phyloP scores from a whole-genome alignment of 2,888 invertebrate genomes.

The Epirrhoe tristata region DNA sequence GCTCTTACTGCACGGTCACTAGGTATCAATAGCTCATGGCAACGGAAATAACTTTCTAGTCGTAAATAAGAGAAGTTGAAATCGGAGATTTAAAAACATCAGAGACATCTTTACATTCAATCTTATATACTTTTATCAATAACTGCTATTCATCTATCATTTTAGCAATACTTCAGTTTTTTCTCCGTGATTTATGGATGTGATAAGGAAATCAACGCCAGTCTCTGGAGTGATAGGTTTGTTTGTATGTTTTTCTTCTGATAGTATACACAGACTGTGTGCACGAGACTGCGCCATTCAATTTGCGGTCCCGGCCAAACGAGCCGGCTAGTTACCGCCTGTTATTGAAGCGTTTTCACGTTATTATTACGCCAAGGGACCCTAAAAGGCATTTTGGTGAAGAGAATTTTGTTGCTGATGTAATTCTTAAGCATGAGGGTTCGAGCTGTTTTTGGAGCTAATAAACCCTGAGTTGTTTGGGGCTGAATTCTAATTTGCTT shows the following conservation, averaged over 20 bases:
- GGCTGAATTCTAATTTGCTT: background rate
- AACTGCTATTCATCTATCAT: too few species aligned
- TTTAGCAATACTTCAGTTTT: too few species aligned
- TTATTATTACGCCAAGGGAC: slow-evolving; percentile 43
- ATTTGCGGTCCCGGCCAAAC: slow-evolving; percentile 43
- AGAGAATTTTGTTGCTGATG: slow-evolving; percentile 39
- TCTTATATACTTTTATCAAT: too few species aligned
- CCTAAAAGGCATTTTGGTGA: slow-evolving; percentile 37
- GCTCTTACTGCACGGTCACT: too few species aligned
- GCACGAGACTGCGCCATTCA: slow-evolving; percentile 38
- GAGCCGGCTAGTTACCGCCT: slow-evolving; percentile 39
- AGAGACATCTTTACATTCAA: too few species aligned
- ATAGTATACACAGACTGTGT: slow-evolving; percentile 6
- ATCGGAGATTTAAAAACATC: too few species aligned
- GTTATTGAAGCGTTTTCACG: slow-evolving; percentile 45
- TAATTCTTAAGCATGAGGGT: slow-evolving; percentile 38
- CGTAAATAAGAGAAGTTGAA: too few species aligned
- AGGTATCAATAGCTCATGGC: too few species aligned
- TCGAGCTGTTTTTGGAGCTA: slow-evolving; percentile 14
- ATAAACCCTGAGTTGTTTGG: background rate
- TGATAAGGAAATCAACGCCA: background rate
- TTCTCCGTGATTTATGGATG: background rate
- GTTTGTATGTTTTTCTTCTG: background rate
- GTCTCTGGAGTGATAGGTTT: background rate
- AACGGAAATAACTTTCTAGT: too few species aligned